A percentile compares a stretch with the other conserved stretches of the same genome.
Evolutionary conservation across 2,888 invertebrate genomes (phyloP).

Genomic region (Aphrophora alni): DNA sequence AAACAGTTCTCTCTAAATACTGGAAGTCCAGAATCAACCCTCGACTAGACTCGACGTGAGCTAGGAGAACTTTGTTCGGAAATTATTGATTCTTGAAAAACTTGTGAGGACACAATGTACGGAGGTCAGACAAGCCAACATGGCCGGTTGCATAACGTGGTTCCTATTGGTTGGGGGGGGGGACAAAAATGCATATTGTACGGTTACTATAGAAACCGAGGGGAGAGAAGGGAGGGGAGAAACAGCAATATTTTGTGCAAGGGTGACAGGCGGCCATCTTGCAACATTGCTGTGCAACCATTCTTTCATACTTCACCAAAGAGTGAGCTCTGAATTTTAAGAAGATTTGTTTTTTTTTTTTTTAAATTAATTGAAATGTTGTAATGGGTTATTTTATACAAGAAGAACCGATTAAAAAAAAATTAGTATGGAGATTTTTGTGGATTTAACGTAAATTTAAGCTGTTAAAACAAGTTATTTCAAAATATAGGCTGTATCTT

Average conservation of each 20-base stretch:
- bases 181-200: background rate
- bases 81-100: background rate
- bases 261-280: background rate
- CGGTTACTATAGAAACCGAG: background rate
- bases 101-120: background rate
- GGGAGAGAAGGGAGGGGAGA: background rate
- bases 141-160: background rate
- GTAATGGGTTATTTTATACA: no score
- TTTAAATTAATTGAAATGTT: no score
- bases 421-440: no score
- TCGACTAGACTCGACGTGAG: background rate
- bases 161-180: background rate
- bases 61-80: background rate
- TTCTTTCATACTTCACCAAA: background rate
- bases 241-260: background rate
- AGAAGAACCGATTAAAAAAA: no score
- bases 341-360: no score
- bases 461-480: no score
- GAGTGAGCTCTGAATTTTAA: no score
- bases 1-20: no score
- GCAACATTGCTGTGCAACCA: background rate
- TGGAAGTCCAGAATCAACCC: background rate
- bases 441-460: no score
- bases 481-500: no score
- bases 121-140: background rate